Evolutionary conservation across 2,113 vertebrate genomes (phyloP).

Genomic region (Ardeotis arabs): DNA sequence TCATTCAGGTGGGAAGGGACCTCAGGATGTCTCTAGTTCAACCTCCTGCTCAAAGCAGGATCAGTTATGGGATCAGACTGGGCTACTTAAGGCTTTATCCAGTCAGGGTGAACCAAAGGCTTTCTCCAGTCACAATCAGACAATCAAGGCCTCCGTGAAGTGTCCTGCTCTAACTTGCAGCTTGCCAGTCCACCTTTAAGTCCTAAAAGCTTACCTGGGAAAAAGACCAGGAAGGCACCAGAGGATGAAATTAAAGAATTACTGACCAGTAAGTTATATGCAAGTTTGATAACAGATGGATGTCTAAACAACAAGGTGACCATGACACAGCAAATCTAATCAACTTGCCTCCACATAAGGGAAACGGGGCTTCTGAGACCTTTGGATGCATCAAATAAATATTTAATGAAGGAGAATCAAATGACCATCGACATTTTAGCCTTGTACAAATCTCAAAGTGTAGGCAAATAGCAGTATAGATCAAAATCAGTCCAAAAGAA

Average conservation of each 20-base stretch:
- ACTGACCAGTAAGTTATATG: neutral
- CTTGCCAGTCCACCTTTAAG: neutral
- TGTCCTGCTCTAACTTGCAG: neutral
- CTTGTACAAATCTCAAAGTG: neutral
- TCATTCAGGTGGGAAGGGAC: fast-evolving
- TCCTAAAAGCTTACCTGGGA: neutral
- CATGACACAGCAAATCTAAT: neutral
- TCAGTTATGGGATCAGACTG: neutral
- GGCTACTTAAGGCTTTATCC: neutral
- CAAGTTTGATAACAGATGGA: neutral
- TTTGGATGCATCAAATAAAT: neutral
- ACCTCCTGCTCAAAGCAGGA: neutral
- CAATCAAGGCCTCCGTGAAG: neutral
- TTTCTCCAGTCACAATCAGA: neutral
- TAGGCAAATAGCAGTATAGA: neutral
- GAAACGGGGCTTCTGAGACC: neutral
- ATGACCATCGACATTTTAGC: neutral
- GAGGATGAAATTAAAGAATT: neutral
- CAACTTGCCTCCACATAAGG: neutral
- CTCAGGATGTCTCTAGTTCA: neutral
- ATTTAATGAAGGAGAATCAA: neutral
- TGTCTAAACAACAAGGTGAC: neutral
- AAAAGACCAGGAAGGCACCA: neutral
- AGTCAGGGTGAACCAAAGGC: no score
- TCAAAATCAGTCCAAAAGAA: neutral